Evolutionary conservation across 2,113 vertebrate genomes (phyloP).

Genomic region (Craseonycteris thonglongyai): DNA sequence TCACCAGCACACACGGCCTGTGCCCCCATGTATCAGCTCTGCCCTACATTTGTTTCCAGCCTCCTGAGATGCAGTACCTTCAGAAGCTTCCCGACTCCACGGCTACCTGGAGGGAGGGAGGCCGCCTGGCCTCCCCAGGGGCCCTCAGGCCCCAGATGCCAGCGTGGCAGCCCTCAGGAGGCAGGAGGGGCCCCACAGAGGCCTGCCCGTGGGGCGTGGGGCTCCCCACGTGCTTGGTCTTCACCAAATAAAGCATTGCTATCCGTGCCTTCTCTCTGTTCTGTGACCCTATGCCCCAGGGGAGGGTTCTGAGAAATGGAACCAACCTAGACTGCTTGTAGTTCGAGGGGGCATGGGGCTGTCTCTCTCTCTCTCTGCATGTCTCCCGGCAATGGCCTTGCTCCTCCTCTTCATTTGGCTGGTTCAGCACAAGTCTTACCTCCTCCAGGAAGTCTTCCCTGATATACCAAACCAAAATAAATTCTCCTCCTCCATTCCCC

Average conservation of each 20-base stretch:
- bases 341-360: fast-evolving
- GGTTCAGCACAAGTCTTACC: neutral
- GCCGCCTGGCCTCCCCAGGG: neutral
- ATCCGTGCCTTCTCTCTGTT: neutral
- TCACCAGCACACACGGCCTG: neutral
- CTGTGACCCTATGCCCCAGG: neutral
- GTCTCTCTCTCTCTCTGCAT: fast-evolving
- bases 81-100: neutral
- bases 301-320: neutral
- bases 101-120: neutral
- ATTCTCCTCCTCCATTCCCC: neutral
- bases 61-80: neutral
- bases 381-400: neutral
- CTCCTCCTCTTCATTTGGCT: neutral
- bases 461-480: neutral
- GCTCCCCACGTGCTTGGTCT: neutral
- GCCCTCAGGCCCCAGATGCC: neutral
- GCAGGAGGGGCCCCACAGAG: neutral
- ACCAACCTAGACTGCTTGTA: neutral
- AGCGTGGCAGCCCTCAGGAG: neutral
- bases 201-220: fast-evolving
- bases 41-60: constrained; percentile 15
- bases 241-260: constrained; percentile 47
- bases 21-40: neutral
- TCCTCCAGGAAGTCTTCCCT: constrained; percentile 1